Conservation (phyloP, 2,888 invertebrate species). For the Campoletis raptor region DNA sequence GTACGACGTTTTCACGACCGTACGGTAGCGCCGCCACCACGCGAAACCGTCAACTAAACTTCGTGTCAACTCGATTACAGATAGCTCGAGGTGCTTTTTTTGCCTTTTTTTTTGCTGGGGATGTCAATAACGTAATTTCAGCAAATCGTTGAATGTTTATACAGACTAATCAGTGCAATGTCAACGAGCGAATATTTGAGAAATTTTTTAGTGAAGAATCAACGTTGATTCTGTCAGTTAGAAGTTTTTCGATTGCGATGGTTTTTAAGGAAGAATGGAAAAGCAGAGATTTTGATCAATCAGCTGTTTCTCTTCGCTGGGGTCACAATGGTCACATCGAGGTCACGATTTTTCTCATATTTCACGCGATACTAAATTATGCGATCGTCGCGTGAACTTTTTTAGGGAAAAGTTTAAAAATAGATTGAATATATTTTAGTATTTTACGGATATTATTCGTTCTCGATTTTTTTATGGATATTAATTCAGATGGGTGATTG, state of each 20-base stretch:
- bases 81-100: background rate
- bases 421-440: background rate
- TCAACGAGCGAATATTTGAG: background rate
- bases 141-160: background rate
- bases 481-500: background rate
- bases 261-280: background rate
- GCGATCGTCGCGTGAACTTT: background rate
- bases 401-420: background rate
- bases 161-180: background rate
- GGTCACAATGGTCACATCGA: constrained; percentile 16
- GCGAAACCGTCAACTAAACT: constrained; percentile 8
- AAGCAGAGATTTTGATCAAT: background rate
- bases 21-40: constrained; percentile 29
- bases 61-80: background rate
- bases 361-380: background rate
- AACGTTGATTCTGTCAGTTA: background rate
- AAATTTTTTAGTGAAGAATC: background rate
- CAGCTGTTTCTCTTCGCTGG: constrained; percentile 7
- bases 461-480: background rate
- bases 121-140: constrained; percentile 7
- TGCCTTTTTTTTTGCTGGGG: background rate
- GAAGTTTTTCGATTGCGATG: background rate
- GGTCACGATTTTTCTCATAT: background rate
- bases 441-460: background rate
- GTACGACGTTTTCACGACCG: constrained; percentile 4